Evolutionary conservation across 2,797 vertebrate species (phyloP), one percentile per base, ranked within the genome.

Genomic region (Rhodeus uyekii): DNA sequence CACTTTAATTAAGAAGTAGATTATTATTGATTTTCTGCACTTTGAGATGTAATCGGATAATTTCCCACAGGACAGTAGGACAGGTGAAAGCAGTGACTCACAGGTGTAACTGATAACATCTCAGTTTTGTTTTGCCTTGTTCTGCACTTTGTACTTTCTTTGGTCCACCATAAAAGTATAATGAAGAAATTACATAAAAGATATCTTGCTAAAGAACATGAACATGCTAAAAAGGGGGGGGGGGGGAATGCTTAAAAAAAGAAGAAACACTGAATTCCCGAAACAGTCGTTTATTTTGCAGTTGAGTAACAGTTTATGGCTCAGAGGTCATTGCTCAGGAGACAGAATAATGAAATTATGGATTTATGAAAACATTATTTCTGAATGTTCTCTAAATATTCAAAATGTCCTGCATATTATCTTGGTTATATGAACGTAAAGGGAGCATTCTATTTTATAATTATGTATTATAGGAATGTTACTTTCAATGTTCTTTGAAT

Each of bases 21-120:
- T 81, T 81, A 74, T 81, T 81, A 81, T 81, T 74, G 80, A 81
- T 81, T 74, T 32, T 64, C 34, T 53, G 60, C 69, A n/a, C 71
- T 81, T 81, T 50, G 58, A 64, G 46, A 81, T 42, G 71, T 74
- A 75, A 75, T 75, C 8, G 5, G 29, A n/a, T 75, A 13, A 81
- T 81, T 81, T 81, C 80, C 80, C 71, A 27, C 3, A 5, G 72
- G 80, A 75, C 6, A 13, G 10, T 36, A 53, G 19, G 24, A 74
- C 80, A 75, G 58, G 60, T 44, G 80, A 55, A 48, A 53, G 44
- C 16, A 24, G 67, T 24, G 67, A 46, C 65, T 69, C 53, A 9
- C 38, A 74, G 79, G 68, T 50, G 79, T 27, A 34, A 3, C 32
- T 53, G 60, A 48, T 53, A 55, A 65, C n/a, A 27, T 80, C n/a